A percentile compares a stretch with the other conserved stretches of the same genome.
These are phyloP conservation scores for Drosophila santomea DNA, from an alignment of 1,140 invertebrate genomes.

Conservation along the genomic window DNA sequence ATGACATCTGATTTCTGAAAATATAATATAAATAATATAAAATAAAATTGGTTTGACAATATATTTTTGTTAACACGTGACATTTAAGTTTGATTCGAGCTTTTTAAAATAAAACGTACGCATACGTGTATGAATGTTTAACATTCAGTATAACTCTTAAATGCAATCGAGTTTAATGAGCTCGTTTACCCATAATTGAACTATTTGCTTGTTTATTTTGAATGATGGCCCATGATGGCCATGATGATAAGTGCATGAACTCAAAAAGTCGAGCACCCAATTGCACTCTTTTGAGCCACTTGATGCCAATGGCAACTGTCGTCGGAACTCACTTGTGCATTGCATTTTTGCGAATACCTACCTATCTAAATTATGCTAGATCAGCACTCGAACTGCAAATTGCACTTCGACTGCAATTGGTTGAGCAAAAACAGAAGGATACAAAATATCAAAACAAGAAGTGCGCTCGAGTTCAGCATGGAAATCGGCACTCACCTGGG, in stretches of 20 bases:
- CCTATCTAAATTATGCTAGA: slow-evolving; percentile 30
- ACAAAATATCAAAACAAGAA: slow-evolving; percentile 11
- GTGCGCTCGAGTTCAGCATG: slow-evolving; percentile 25
- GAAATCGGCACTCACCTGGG: slow-evolving; percentile 44
- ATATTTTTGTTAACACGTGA: too few species aligned
- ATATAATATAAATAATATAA: neutral
- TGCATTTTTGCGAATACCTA: slow-evolving; percentile 7
- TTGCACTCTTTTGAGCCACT: slow-evolving; percentile 43
- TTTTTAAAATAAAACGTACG: too few species aligned
- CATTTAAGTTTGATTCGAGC: too few species aligned
- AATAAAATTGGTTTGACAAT: too few species aligned
- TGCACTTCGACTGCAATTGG: slow-evolving; percentile 26
- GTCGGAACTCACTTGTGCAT: slow-evolving; percentile 25
- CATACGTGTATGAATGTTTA: too few species aligned
- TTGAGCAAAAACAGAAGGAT: slow-evolving; percentile 23
- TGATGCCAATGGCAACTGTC: slow-evolving; percentile 33
- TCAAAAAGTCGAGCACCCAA: slow-evolving; percentile 23
- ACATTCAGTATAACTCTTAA: too few species aligned
- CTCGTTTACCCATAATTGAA: neutral
- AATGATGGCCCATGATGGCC: slow-evolving; percentile 1
- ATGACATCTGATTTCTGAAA: neutral
- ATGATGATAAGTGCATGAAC: slow-evolving; percentile 15
- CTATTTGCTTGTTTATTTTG: slow-evolving; percentile 21
- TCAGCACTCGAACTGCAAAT: slow-evolving; percentile 14
- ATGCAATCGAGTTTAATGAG: too few species aligned